Evolutionary conservation across 2,113 vertebrate genomes (phyloP), one percentile per base, ranked within the genome.

Genomic region (Elaphurus davidianus): DNA sequence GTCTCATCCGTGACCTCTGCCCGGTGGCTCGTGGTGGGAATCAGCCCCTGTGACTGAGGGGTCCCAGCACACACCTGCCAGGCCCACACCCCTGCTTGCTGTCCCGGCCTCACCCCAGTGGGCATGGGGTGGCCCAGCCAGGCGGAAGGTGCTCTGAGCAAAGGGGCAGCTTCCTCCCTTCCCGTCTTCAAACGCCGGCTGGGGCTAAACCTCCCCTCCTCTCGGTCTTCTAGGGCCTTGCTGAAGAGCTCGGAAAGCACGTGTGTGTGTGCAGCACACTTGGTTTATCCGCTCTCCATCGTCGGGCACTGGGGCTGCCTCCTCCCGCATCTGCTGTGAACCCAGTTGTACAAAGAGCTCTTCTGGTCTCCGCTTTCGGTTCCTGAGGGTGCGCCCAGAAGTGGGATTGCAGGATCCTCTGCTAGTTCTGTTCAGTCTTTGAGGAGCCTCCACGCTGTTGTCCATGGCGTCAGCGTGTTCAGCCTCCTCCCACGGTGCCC

Each of bases 201-300:
- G 36, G 6, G 19, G 6, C 30, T 85, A 36, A 33, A 36, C 3
- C 60, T 40, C 28, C 13, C 74, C 33, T 43, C 13, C 55, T 12
- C 19, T 12, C 67, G 10, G 33, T 45, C 57, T 28, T 43, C 5
- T 7, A 11, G 55, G 40, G 17, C n/a, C 33, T 86, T 15, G 13
- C 17, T 1, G 21, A 12, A n/a, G 36, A 52, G 67, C 55, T 84
- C 27, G 12, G 40, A 30, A 55, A 60, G 84, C 54, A 17, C 0
- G 0, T 23, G 36, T 43, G 71, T 11, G n/a, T 23, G 67, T 74
- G 12, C 19, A 27, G 23, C 40, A 6, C 28, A 0, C n/a, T 27
- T 27, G 33, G 45, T 7, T 59, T 5, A 19, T 5, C 28, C 57
- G 3, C 47, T 2, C 0, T 3, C 8, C 23, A 3, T 1, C 0